Percentiles rank a stretch among this genome's conserved stretches.
phyloP scores from a whole-genome alignment of 2,888 invertebrate species.

The Scaptomyza polygonia region DNA sequence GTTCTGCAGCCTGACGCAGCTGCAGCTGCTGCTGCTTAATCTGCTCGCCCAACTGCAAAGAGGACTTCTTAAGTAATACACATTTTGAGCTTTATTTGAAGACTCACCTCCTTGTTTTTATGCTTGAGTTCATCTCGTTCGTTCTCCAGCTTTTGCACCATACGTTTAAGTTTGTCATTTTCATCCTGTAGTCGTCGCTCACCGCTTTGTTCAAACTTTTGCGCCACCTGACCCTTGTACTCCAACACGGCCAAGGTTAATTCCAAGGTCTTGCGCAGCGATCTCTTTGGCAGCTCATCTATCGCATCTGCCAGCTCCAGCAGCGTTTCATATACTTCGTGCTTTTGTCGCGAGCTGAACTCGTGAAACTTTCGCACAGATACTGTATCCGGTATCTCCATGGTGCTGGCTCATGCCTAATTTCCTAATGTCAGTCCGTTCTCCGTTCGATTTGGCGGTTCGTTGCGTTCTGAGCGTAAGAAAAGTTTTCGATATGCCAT shows the following conservation, averaged over 20 bases:
- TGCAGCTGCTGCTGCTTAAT: slow-evolving; percentile 78
- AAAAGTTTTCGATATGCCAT: slow-evolving; percentile 50
- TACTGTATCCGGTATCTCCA: slow-evolving; percentile 80
- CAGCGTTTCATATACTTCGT: slow-evolving; percentile 81
- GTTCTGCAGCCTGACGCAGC: slow-evolving; percentile 74
- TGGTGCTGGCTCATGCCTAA: slow-evolving; percentile 67
- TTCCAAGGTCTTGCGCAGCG: slow-evolving; percentile 81
- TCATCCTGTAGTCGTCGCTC: slow-evolving; percentile 79
- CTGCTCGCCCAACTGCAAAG: slow-evolving; percentile 78
- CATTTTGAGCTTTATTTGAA: no score
- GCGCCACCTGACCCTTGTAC: slow-evolving; percentile 81
- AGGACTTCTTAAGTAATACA: not conserved
- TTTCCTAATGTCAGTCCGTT: slow-evolving; percentile 7
- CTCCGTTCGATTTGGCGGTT: slow-evolving; percentile 44
- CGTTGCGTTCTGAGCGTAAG: slow-evolving; percentile 59
- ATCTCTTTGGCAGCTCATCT: slow-evolving; percentile 82
- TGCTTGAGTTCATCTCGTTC: slow-evolving; percentile 75
- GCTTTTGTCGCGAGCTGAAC: slow-evolving; percentile 75
- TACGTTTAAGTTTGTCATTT: slow-evolving; percentile 81
- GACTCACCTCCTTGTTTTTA: slow-evolving; percentile 78
- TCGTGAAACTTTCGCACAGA: slow-evolving; percentile 80
- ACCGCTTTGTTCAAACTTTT: slow-evolving; percentile 55
- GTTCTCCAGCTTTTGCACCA: slow-evolving; percentile 80
- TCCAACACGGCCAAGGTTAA: slow-evolving; percentile 79
- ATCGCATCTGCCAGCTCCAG: slow-evolving; percentile 69